Percentiles rank a stretch among this genome's conserved stretches.
Evolutionary conservation across 2,888 invertebrate genomes (phyloP).

Genomic region (Gymnoscelis rufifasciata): DNA sequence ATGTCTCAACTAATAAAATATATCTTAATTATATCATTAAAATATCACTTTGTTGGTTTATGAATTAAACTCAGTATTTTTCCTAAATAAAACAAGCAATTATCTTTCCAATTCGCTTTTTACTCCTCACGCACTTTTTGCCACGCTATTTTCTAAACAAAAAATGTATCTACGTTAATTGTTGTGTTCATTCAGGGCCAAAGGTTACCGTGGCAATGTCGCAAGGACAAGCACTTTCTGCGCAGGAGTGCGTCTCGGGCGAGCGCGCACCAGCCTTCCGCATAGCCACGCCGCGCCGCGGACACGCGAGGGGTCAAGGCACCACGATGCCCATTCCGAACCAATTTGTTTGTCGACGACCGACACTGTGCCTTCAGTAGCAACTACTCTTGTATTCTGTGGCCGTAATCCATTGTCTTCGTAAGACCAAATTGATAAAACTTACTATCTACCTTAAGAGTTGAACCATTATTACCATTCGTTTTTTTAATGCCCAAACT

Average conservation of each 20-base stretch:
- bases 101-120: slow-evolving; percentile 3
- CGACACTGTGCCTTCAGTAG: slow-evolving; percentile 3
- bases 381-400: too few species aligned
- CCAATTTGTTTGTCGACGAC: slow-evolving; percentile 37
- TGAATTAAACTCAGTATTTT: too few species aligned
- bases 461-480: too few species aligned
- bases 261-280: slow-evolving; percentile 66
- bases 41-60: too few species aligned
- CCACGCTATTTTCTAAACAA: slow-evolving; percentile 5
- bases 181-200: slow-evolving; percentile 50
- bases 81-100: slow-evolving; percentile 1
- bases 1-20: too few species aligned
- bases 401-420: not conserved
- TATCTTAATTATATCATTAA: too few species aligned
- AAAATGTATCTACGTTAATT: slow-evolving; percentile 12
- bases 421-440: not conserved
- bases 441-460: too few species aligned
- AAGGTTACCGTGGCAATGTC: slow-evolving; percentile 49
- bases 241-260: slow-evolving; percentile 67
- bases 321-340: slow-evolving; percentile 40
- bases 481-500: too few species aligned
- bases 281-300: slow-evolving; percentile 44
- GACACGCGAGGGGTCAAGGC: slow-evolving; percentile 57
- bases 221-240: slow-evolving; percentile 75
- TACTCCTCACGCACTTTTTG: slow-evolving; percentile 3